Base-by-base conservation (phyloP, 2,888 invertebrate species). In the Tromatobia lineatoria region DNA sequence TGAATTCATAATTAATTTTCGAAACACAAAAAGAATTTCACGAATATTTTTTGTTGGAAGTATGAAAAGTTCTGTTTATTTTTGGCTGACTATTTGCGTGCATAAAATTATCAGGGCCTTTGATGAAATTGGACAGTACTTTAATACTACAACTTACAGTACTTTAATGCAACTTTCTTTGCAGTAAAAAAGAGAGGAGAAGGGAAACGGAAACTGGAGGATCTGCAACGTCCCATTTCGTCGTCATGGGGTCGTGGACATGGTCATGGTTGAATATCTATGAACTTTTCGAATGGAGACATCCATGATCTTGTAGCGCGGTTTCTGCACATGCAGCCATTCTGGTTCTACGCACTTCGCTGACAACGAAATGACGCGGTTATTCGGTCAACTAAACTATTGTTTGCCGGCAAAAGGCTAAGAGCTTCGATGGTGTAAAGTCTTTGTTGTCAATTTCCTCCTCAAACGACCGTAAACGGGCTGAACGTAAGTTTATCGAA, bases 241-340 rank as follows among this genome's bases (percentile, higher is more conserved):
- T 25, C 57, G 1, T n/a, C n/a, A n/a, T 45, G 11, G 42, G 42
- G 23, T 50, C 20, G 67, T 76, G 71, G 47, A 64, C 18, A 78
- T 57, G 83, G 73, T 80, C 73, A 84, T 64, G 80, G 73, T 77
- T 80, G 73, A 80, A 64, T 38, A 67, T 69, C 69, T 52, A 67
- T 54, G 61, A 71, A 71, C 64, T 11, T 11, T 0, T 64, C 71
- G 66, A 73, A 50, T 80, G 42, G 70, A 66, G 52, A 15, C 38
- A 29, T 88, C 82, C 86, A 85, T 82, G 76, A 83, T 34, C 11
- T 18, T 42, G 25, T n/a, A n/a, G 54, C 50, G 18, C 50, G 29
- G 11, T 67, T 18, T 70, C n/a, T 38, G 67, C 15, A 23, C 29
- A 57, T 45, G 18, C 20, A 20, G 7, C 23, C 42, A 7, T 29